Percentiles rank a stretch among this genome's conserved stretches.
phyloP scores from a whole-genome alignment of 2,113 vertebrate species.

The Irena cyanogastra region DNA sequence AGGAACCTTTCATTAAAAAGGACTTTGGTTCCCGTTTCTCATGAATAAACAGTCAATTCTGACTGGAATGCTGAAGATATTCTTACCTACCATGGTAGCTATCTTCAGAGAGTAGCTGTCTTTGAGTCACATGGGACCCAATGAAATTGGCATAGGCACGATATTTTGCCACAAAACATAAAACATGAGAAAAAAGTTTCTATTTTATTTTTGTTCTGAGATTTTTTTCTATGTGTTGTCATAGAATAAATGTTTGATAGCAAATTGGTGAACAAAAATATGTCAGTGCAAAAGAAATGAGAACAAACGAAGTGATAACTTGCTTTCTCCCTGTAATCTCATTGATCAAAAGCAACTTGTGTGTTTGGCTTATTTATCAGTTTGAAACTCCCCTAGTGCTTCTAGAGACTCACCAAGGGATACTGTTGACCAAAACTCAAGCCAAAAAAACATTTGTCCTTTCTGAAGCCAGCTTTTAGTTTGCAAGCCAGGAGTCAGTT shows the following conservation, averaged over 20 bases:
- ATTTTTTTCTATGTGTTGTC: background rate
- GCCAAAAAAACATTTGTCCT: background rate
- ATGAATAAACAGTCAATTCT: background rate
- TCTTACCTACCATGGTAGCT: background rate
- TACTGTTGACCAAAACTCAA: background rate
- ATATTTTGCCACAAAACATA: background rate
- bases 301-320: background rate
- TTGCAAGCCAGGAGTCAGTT: conserved; percentile 6
- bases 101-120: background rate
- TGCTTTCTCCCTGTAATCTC: background rate
- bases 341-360: background rate
- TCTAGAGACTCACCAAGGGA: background rate
- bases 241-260: background rate
- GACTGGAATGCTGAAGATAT: background rate
- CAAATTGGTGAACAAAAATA: background rate
- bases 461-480: background rate
- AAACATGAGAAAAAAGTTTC: background rate
- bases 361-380: background rate
- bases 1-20: background rate
- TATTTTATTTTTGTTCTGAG: background rate
- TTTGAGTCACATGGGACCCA: background rate
- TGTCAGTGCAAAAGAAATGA: background rate
- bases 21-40: background rate
- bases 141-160: background rate
- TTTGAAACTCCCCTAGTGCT: background rate